Evolutionary conservation across 1,140 invertebrate genomes (phyloP).

Genomic region (Zeugodacus cucurbitae): DNA sequence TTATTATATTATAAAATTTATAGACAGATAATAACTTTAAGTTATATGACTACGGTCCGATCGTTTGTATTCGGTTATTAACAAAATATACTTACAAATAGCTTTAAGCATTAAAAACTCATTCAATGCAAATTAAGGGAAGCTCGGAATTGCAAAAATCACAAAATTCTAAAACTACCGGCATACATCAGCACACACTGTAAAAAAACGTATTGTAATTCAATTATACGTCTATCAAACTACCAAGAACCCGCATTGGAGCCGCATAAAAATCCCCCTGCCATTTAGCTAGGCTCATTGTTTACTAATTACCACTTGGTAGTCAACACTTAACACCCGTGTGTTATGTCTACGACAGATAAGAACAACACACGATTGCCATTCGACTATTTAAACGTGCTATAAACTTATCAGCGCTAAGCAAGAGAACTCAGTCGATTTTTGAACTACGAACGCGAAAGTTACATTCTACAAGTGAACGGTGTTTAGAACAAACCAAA

Average conservation of each 20-base stretch:
- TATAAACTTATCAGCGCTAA: conserved; percentile 6
- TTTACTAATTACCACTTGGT: background rate
- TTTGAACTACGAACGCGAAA: background rate
- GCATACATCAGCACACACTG: background rate
- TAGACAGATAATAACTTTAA: too few relatives aligned
- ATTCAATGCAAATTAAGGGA: background rate
- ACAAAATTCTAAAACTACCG: background rate
- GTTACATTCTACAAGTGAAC: background rate
- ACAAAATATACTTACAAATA: background rate
- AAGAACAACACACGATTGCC: background rate
- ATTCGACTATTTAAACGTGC: background rate
- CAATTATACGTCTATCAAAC: background rate
- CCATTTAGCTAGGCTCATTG: background rate
- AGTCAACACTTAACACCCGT: conserved; percentile 8
- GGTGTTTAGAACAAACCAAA: background rate
- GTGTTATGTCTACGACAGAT: background rate
- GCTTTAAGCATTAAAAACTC: background rate
- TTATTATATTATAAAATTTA: too few relatives aligned
- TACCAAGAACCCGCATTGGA: background rate
- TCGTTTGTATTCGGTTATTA: too few relatives aligned
- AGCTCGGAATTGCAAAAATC: background rate
- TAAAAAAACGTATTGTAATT: background rate
- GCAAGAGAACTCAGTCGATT: conserved; percentile 19
- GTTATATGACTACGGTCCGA: too few relatives aligned
- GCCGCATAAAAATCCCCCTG: background rate